Conservation (phyloP, 1,140 invertebrate genomes). For the Eulimnadia texana region DNA sequence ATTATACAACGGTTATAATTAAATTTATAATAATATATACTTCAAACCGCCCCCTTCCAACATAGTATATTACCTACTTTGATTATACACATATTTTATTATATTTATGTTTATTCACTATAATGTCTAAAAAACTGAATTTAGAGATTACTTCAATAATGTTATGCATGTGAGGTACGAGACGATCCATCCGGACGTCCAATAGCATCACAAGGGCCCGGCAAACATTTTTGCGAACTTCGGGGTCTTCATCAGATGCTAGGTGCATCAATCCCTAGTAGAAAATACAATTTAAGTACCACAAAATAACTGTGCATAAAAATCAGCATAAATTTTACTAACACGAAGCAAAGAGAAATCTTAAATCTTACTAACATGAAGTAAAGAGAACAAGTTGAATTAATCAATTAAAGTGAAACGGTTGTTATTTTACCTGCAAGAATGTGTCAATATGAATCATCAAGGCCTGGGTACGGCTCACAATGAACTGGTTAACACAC, state of each 20-base stretch:
- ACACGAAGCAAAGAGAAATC: too few species aligned
- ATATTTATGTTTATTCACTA: too few species aligned
- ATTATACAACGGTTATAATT: too few species aligned
- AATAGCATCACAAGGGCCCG: constrained; percentile 89
- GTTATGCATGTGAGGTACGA: constrained; percentile 88
- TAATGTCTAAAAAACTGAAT: constrained; percentile 21
- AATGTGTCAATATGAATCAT: constrained; percentile 92
- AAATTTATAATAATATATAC: too few species aligned
- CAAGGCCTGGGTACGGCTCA: constrained; percentile 72
- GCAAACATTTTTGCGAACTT: constrained; percentile 90
- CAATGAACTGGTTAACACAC: constrained; percentile 96
- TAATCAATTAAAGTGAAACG: background rate
- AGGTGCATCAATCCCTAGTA: constrained; percentile 47
- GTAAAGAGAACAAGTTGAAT: too few species aligned
- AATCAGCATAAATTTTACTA: too few species aligned
- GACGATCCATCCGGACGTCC: constrained; percentile 86
- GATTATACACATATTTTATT: too few species aligned
- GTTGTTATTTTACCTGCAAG: constrained; percentile 50
- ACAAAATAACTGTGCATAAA: too few species aligned
- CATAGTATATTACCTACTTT: too few species aligned
- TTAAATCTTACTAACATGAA: too few species aligned
- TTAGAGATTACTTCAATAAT: constrained; percentile 71
- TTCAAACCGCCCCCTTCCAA: too few species aligned
- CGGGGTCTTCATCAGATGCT: constrained; percentile 51
- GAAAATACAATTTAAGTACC: too few species aligned